These are phyloP conservation scores for Heliothis virescens DNA, from an alignment of 1,140 invertebrate genomes.

Conservation along the genomic window DNA sequence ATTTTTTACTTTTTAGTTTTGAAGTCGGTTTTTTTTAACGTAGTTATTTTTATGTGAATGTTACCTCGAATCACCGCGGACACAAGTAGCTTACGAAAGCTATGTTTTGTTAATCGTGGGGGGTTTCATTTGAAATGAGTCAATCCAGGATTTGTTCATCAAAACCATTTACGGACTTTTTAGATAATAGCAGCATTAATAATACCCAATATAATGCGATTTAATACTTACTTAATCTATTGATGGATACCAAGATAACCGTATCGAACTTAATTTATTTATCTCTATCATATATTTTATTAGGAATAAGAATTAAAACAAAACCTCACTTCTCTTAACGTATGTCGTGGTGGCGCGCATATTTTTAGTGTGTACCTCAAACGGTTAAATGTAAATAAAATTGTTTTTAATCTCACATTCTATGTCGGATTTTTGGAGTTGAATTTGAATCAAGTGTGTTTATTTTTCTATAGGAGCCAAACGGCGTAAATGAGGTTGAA, in stretches of 20 bases:
- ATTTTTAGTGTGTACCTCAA: neutral
- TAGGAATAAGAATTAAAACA: conserved; percentile 19
- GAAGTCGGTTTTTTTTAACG: no score
- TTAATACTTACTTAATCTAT: conserved; percentile 31
- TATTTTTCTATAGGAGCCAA: conserved; percentile 51
- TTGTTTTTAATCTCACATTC: neutral
- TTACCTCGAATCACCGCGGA: no score
- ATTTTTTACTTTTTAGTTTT: no score
- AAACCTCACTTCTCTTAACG: conserved; percentile 34
- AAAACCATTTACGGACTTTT: neutral
- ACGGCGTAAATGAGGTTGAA: conserved; percentile 48
- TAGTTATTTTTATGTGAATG: no score
- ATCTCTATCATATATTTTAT: conserved; percentile 46
- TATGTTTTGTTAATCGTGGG: no score
- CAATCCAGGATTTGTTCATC: no score
- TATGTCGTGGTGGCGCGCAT: conserved; percentile 11
- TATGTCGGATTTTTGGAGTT: neutral
- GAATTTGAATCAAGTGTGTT: neutral
- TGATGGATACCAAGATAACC: conserved; percentile 36
- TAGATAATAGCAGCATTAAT: neutral
- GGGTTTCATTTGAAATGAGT: no score
- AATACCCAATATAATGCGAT: no score
- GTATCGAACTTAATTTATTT: conserved; percentile 47
- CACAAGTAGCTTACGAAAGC: no score
- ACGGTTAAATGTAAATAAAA: conserved; percentile 14